Evolutionary conservation across 2,888 invertebrate species (phyloP).

Genomic region (Tetanocera ferruginea): DNA sequence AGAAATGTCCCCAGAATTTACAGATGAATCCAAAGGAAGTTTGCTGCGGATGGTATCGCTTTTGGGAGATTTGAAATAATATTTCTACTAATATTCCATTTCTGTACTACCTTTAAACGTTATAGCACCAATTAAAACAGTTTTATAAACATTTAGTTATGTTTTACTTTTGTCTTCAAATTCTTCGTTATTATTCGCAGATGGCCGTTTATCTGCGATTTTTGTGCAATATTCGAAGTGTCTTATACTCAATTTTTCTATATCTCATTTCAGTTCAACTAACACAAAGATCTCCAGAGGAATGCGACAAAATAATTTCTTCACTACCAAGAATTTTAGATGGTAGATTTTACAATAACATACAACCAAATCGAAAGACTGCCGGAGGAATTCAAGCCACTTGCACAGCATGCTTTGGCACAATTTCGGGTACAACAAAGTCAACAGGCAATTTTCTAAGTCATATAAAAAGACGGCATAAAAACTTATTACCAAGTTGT

Average conservation of each 20-base stretch:
- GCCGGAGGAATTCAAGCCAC: slow-evolving; percentile 65
- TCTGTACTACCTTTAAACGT: slow-evolving; percentile 9
- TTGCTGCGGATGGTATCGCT: slow-evolving; percentile 54
- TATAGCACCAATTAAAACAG: slow-evolving; percentile 20
- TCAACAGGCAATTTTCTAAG: slow-evolving; percentile 66
- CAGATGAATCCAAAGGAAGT: slow-evolving; percentile 60
- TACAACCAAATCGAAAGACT: slow-evolving; percentile 64
- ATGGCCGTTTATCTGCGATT: neutral
- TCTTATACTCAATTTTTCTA: neutral
- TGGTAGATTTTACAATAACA: slow-evolving; percentile 64
- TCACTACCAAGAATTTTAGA: slow-evolving; percentile 63
- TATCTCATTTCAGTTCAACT: slow-evolving; percentile 34
- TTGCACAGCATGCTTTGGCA: slow-evolving; percentile 62
- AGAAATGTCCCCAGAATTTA: slow-evolving; percentile 60
- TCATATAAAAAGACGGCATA: slow-evolving; percentile 64
- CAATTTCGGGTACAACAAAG: slow-evolving; percentile 64
- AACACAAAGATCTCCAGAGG: slow-evolving; percentile 11
- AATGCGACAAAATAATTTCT: slow-evolving; percentile 14
- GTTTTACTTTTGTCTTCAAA: slow-evolving; percentile 39
- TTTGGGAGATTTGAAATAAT: slow-evolving; percentile 52
- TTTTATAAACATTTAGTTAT: neutral
- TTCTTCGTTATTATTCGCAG: slow-evolving; percentile 15
- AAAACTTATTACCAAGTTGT: slow-evolving; percentile 58
- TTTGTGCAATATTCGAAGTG: neutral
- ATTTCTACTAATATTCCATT: slow-evolving; percentile 6